Evolutionary conservation across 2,113 vertebrate species (phyloP), one percentile per base, ranked within the genome.

Genomic region (Hippolais icterina): DNA sequence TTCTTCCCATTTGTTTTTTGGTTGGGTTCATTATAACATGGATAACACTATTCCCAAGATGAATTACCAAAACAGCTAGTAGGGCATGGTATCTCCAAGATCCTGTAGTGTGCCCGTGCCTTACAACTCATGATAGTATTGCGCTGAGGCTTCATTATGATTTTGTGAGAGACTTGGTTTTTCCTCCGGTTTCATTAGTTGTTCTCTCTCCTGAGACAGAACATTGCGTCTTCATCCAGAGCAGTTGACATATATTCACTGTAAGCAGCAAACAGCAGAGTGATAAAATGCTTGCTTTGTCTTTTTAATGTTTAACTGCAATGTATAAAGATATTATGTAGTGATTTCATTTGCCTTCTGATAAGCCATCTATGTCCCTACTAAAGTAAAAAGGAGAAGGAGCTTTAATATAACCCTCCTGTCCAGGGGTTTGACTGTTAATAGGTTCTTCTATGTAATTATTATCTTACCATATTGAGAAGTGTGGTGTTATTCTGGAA

Each of bases 51-150:
- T 79, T 78, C n/a, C 37, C 44, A 13, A 71, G 16, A 63, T 72
- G 44, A 80, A 53, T 47, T 88, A 33, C 25, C 28, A 19, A 39
- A 77, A 12, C 42, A 83, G 68, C 29, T 69, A 74, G 47, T 31
- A 31, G 39, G 0, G 1, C 4, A 1, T 42, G 16, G 6, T 63
- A 37, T 49, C n/a, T 53, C 41, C 4, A 6, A 39, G 39, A 60
- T 64, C 57, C 60, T n/a, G 33, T 19, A 17, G 29, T 52, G 23
- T 83, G 57, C 37, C 53, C 4, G 0, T 80, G 44, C 41, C 29
- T 68, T 75, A 33, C 1, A 3, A 11, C 28, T 68, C 19, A 7
- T 39, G 42, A 33, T 78, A 82, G 18, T 56, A 29, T 11, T 77
- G 18, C 68, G 39, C 59, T 83, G 71, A 81, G 39, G 39, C 15